Conservation (phyloP, 2,113 vertebrate species). For the Phasianus colchicus region DNA sequence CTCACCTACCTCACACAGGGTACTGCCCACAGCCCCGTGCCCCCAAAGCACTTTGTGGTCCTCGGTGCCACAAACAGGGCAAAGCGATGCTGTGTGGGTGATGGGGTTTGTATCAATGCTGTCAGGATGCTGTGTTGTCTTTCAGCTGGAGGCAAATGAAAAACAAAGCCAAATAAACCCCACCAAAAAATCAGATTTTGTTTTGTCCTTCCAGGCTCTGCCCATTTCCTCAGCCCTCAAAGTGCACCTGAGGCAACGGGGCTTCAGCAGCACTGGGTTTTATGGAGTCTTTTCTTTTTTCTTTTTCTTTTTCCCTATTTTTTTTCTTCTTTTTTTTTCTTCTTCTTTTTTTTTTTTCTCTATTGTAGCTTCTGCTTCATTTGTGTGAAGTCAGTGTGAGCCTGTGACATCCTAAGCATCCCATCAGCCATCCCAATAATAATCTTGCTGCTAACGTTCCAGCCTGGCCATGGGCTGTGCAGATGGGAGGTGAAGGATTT, state of each 20-base stretch:
- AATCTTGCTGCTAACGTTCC: no score
- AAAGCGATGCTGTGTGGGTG: neutral
- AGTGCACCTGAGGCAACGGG: neutral
- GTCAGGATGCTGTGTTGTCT: neutral
- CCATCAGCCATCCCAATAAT: no score
- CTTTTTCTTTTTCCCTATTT: no score
- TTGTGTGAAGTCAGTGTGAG: neutral
- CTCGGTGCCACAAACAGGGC: neutral
- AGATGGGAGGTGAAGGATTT: neutral
- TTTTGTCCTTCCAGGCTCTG: neutral
- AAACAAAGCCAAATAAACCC: neutral
- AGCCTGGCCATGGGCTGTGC: neutral
- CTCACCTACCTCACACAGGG: slow-evolving; percentile 53
- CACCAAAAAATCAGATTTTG: neutral
- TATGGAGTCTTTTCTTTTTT: neutral
- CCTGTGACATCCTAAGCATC: neutral
- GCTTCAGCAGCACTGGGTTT: neutral
- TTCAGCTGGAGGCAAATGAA: neutral
- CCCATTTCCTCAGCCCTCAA: rapidly evolving
- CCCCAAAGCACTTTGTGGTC: neutral
- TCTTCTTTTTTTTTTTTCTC: neutral
- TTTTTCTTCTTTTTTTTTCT: neutral
- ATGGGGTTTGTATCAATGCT: neutral
- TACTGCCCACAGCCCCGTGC: rapidly evolving
- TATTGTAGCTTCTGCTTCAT: neutral